Conservation (phyloP, 2,113 vertebrate species). For the Probosciger aterrimus region DNA sequence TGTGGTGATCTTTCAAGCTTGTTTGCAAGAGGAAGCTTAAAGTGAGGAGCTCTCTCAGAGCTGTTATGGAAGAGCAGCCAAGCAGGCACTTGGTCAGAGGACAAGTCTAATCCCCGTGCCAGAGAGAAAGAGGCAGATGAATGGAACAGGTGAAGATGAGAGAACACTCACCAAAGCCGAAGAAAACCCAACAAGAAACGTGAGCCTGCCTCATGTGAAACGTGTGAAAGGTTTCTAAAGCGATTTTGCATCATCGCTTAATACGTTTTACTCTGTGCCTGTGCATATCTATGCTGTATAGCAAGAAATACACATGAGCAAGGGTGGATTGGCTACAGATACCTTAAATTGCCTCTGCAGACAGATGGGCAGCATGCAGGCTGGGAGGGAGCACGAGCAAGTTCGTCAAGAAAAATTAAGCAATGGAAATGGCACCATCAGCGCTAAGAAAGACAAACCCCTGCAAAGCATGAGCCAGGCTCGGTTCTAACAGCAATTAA, state of each 20-base stretch:
- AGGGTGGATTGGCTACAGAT: not conserved
- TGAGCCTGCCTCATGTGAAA: not conserved
- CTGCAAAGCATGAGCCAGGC: not conserved
- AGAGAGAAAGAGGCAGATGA: not conserved
- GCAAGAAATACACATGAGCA: not conserved
- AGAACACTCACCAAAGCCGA: not conserved
- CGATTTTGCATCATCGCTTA: fast-evolving
- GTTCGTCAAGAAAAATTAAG: not conserved
- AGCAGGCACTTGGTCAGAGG: not conserved
- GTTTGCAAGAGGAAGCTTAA: not conserved
- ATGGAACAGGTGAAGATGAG: not conserved
- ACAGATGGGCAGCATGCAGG: not conserved
- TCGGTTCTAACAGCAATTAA: slow-evolving; percentile 34
- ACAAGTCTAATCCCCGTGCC: not conserved
- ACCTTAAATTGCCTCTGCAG: not conserved
- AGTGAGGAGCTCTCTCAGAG: not conserved
- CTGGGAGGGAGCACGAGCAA: not conserved
- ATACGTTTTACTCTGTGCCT: not conserved
- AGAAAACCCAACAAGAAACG: not conserved
- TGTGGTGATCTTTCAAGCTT: not conserved
- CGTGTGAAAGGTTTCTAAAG: not conserved
- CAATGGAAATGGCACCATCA: not conserved
- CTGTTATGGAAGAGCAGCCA: not conserved
- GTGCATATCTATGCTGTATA: not conserved
- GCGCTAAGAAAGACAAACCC: slow-evolving; percentile 27